Percentiles rank a stretch among this genome's conserved stretches.
These are phyloP conservation scores for Ophioninae sp. DNA, from an alignment of 2,888 invertebrate species.

Conservation along the genomic window DNA sequence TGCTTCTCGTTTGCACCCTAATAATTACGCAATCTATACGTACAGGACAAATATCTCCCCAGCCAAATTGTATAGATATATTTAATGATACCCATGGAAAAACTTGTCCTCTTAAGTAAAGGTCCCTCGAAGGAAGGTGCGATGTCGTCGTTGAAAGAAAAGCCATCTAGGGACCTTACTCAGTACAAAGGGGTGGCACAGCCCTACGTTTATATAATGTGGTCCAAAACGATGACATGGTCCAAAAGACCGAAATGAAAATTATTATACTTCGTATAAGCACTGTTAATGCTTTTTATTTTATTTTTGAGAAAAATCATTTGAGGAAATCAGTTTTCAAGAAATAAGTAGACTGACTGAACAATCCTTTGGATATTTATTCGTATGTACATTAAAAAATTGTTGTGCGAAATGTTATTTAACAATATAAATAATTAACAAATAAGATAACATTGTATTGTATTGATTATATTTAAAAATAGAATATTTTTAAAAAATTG, in stretches of 20 bases:
- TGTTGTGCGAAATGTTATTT: too few relatives aligned
- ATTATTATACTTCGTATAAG: not conserved
- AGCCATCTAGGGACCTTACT: constrained; percentile 42
- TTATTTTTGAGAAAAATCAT: too few relatives aligned
- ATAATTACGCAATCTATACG: not conserved
- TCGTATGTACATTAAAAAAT: too few relatives aligned
- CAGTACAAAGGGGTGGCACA: constrained; percentile 7
- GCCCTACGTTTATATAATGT: not conserved
- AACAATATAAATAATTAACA: too few relatives aligned
- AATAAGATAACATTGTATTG: too few relatives aligned
- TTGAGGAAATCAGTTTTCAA: too few relatives aligned
- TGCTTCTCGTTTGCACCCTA: constrained; percentile 3
- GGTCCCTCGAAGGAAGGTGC: constrained; percentile 30
- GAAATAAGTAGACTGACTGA: too few relatives aligned
- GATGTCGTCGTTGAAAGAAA: constrained; percentile 47
- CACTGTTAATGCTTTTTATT: not conserved
- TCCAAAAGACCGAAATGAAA: not conserved
- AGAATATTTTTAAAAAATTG: too few relatives aligned
- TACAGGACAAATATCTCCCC: constrained; percentile 5
- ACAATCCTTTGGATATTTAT: too few relatives aligned
- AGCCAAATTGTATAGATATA: constrained; percentile 14
- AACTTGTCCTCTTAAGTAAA: constrained; percentile 51
- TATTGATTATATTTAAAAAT: too few relatives aligned
- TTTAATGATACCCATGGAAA: constrained; percentile 53
- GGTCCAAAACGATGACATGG: not conserved